Conservation (phyloP, 2,113 vertebrate genomes). For the Damaliscus lunatus region DNA sequence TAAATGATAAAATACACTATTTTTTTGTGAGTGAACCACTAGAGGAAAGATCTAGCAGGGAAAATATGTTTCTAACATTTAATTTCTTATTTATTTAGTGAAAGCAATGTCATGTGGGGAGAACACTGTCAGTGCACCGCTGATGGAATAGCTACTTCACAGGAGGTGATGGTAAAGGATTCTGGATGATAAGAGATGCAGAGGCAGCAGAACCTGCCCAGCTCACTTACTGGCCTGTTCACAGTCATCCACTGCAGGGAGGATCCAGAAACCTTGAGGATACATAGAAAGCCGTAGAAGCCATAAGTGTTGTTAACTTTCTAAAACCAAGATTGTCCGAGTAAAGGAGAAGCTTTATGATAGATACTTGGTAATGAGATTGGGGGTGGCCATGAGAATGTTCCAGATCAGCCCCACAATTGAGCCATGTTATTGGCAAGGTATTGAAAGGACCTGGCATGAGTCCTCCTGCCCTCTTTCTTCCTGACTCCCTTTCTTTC, state of each 20-base stretch:
- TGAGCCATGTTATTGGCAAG: background rate
- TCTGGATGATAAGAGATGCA: background rate
- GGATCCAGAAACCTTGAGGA: background rate
- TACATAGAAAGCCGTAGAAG: background rate
- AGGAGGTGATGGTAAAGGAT: background rate
- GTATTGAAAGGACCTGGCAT: background rate
- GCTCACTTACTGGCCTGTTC: background rate
- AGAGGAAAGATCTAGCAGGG: background rate
- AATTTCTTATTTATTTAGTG: slow-evolving; percentile 16
- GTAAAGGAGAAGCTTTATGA: background rate
- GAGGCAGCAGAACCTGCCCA: background rate
- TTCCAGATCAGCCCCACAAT: background rate
- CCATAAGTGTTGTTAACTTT: background rate
- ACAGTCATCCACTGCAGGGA: accelerated
- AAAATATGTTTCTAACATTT: slow-evolving; percentile 1
- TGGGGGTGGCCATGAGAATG: background rate
- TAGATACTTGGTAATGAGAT: too few relatives aligned
- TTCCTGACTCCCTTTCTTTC: background rate
- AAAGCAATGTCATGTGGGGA: background rate
- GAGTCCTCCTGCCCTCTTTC: background rate
- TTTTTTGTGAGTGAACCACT: background rate
- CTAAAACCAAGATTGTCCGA: background rate
- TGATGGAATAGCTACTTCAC: background rate
- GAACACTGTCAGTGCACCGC: too few relatives aligned
- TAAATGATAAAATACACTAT: background rate